Evolutionary conservation across 2,888 invertebrate species (phyloP).

Genomic region (Cantharis rustica): DNA sequence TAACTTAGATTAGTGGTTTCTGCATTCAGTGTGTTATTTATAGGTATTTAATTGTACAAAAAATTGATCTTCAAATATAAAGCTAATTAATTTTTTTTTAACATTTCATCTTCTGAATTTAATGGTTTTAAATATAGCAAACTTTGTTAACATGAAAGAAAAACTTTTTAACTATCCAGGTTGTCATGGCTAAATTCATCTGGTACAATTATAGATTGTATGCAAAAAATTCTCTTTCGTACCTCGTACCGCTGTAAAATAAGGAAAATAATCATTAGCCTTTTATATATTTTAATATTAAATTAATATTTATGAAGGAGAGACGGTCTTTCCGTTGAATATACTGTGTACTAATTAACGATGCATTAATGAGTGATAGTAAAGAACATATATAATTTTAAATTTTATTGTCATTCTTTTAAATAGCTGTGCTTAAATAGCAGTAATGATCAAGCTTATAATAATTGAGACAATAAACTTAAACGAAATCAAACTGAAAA

Average conservation of each 20-base stretch:
- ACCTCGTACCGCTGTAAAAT: neutral
- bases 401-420: neutral
- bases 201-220: neutral
- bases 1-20: neutral
- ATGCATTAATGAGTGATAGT: neutral
- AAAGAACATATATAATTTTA: neutral
- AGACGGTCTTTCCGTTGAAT: neutral
- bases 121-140: neutral
- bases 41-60: neutral
- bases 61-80: neutral
- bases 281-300: neutral
- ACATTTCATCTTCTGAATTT: neutral
- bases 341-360: neutral
- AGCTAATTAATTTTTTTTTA: neutral
- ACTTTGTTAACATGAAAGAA: neutral
- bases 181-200: neutral
- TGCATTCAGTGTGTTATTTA: neutral
- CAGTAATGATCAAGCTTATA: neutral
- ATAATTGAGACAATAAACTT: neutral
- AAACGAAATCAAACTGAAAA: neutral
- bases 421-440: neutral
- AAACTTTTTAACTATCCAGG: neutral
- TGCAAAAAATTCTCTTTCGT: neutral
- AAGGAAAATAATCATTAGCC: neutral
- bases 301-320: neutral